Evolutionary conservation across 2,888 invertebrate genomes (phyloP), one percentile per base, ranked within the genome.

Genomic region (Chaetogeoica ovagalla): DNA sequence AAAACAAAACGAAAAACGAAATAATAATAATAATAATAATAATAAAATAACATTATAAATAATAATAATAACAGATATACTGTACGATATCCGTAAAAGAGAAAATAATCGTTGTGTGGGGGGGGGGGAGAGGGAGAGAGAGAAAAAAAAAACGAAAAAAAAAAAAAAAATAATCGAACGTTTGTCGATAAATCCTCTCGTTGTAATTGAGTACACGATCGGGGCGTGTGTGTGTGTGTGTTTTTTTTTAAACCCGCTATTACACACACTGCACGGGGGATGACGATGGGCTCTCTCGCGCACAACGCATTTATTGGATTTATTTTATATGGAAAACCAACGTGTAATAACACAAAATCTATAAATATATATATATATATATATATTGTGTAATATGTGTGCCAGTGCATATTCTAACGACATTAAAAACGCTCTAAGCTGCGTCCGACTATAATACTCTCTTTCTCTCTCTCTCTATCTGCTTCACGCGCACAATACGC

Each of bases 1-100:
- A 82, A 81, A 82, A 82, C 68, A 65, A 82, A 81, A 81, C 52
- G 71, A 70, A 65, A 73, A 21, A 72, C 65, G 30, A 82, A 79
- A 66, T 70, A 74, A 76, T 65, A 65, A 43, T 55, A 30, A 30
- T 30, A 30, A 30, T 30, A 30, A 30, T 30, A 30, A 30, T 1
- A 65, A 43, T 55, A 79, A 30, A 81, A 69, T 37, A 55, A 66
- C 59, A 48, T 30, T 55, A 73, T 30, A 30, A 30, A 30, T 30
- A 30, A 30, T 30, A 30, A 30, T 30, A 30, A 30, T 1, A n/a
- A n/a, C n/a, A n/a, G n/a, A n/a, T n/a, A n/a, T n/a, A n/a, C n/a
- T n/a, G n/a, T n/a, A 30, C 30, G 30, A 30, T 30, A 30, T 30
- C 4, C 30, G 30, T 30, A 30, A 30, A 30, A 30, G 30, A 30